Base-by-base conservation (phyloP, 2,888 invertebrate species). In the Dasysyrphus tricinctus region DNA sequence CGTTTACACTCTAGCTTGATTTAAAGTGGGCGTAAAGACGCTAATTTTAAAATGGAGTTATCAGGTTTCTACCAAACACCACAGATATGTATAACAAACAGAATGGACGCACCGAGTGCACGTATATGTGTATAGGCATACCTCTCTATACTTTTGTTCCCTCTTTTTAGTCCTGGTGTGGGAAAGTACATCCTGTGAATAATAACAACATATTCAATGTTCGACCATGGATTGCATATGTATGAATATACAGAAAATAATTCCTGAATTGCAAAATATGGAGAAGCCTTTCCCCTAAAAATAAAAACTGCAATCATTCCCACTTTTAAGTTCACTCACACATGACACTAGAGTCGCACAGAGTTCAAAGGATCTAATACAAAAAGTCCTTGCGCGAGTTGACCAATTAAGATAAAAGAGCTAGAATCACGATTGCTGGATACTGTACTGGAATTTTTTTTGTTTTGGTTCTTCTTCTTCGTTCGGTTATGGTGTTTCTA, bases 341-440 rank as follows among this genome's bases (percentile, higher is more conserved):
- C 65, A 47, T 32, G 32, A 32, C 4, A n/a, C 14, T 49, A 9
- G 5, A 49, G 11, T 19, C 44, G 8, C 8, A 42, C 37, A 69
- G n/a, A 16, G 65, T 67, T 51, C 24, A 51, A 37, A 67, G 51
- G 51, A 51, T 19, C n/a, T 19, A 1, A 19, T 8, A 24, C 11
- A 5, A 42, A 32, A 56, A 34, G 3, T 61, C 29, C 57, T 37
- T 56, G n/a, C 74, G 49, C 39, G 70, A 65, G 81, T 72, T 76
- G 57, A 72, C 63, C 76, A 81, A 77, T 81, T 81, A 81, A 81
- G 77, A 77, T 76, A 49, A 80, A 63, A 37, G 8, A 70, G 6
- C n/a, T 42, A 63, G 34, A 65, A 72, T 65, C 81, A 75, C 69
- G 74, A 74, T 57, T 74, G 57, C 49, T 29, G 54, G 61, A 61